Base-by-base conservation (phyloP, 2,113 vertebrate species). In the Rhea pennata region DNA sequence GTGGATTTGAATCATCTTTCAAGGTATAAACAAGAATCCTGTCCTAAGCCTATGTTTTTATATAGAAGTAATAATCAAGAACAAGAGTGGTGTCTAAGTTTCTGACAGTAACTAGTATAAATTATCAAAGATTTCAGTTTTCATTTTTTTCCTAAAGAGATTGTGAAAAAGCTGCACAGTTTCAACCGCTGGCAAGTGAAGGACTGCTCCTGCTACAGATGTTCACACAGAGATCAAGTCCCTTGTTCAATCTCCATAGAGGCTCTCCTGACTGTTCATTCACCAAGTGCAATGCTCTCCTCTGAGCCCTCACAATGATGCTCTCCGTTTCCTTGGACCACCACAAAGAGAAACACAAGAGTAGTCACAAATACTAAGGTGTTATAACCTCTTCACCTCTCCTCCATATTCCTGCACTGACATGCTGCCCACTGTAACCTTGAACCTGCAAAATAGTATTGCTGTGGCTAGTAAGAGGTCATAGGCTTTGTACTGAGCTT, bases 51-150 rank as follows among this genome's bases (percentile, higher is more conserved):
- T 36, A 1, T 7, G 10, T 6, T 40, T 69, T 79, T 19, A 29
- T 70, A 53, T 0, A n/a, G 50, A 31, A 65, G 33, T 65, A 59
- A 36, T 13, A 65, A 46, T 4, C 42, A 54, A 44, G 46, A 71
- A 11, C 20, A 22, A 16, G 14, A 19, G 19, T 23, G 61, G 8
- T 16, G 6, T 53, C 42, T 40, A 67, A 83, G 36, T 29, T 80
- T 42, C 62, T 61, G n/a, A 2, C 53, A 53, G 27, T 33, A 36
- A 29, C 31, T 58, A 29, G 5, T 1, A 7, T 3, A 36, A 81
- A 61, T 4, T 71, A 39, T 8, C 1, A 0, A 7, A 3, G 31
- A 8, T 29, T 62, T 42, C 26, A 6, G 4, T 11, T 0, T 8
- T 36, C 20, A 20, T 53, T 24, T 46, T 66, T 42, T 31, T 8